phyloP scores from a whole-genome alignment of 30 jellyfish, hydroid and myxozoan species.

The Catostylus mosaicus region DNA sequence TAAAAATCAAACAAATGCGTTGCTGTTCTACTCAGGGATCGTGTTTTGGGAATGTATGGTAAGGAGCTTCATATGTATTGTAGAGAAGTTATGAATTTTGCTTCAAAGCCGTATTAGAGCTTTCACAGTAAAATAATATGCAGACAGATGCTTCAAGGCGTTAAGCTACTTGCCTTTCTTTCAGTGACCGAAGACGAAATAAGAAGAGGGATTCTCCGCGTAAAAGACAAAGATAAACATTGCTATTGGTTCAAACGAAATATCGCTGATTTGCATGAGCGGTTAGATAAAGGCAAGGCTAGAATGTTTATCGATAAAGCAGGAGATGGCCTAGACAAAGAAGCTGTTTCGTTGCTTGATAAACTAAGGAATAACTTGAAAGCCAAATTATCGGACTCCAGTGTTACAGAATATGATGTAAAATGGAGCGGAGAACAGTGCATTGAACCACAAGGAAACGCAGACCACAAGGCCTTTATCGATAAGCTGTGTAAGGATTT shows the following conservation, averaged over 20 bases:
- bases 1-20: too few species aligned
- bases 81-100: too few species aligned
- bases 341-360: constrained; percentile 68
- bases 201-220: constrained; percentile 72
- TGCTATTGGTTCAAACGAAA: constrained; percentile 89
- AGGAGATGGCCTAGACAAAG: constrained; percentile 60
- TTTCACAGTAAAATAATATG: not conserved
- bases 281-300: constrained; percentile 49
- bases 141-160: too few species aligned
- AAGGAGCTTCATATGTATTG: too few species aligned
- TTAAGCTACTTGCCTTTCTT: too few species aligned
- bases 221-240: constrained; percentile 59
- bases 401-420: constrained; percentile 56
- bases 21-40: too few species aligned
- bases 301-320: constrained; percentile 79
- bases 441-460: constrained; percentile 55
- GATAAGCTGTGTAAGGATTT: constrained; percentile 75
- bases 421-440: constrained; percentile 79
- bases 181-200: constrained; percentile 91
- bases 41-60: too few species aligned
- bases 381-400: constrained; percentile 39
- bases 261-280: constrained; percentile 62
- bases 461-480: constrained; percentile 51
- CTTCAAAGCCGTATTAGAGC: too few species aligned
- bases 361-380: constrained; percentile 40